Conservation (phyloP, 2,113 vertebrate species). For the Rhynchomys soricoides region DNA sequence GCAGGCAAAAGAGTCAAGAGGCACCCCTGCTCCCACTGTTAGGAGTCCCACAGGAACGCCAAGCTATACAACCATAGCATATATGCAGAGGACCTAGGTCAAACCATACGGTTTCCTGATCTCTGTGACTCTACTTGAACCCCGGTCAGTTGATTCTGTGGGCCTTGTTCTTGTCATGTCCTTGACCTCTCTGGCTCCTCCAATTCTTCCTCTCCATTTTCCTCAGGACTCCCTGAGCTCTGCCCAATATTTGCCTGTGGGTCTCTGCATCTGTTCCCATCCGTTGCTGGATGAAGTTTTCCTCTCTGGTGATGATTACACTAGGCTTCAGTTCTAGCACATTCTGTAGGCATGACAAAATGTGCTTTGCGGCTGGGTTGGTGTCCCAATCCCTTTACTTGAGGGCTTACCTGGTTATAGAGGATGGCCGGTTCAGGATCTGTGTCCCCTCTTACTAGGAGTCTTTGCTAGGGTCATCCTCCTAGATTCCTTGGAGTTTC, state of each 20-base stretch:
- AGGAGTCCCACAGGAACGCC: not conserved
- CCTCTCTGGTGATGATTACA: not conserved
- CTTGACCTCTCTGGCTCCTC: not conserved
- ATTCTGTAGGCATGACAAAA: not conserved
- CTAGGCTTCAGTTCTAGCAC: rapidly evolving
- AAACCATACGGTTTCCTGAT: not conserved
- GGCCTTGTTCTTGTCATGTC: not conserved
- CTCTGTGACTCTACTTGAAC: not conserved
- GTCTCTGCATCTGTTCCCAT: not conserved
- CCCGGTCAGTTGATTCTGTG: not conserved
- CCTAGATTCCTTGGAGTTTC: not conserved
- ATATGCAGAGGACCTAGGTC: no score
- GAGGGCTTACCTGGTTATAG: not conserved
- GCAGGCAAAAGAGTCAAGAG: not conserved
- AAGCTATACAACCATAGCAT: not conserved
- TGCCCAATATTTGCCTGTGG: not conserved
- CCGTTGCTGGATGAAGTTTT: not conserved
- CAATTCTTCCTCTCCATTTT: not conserved
- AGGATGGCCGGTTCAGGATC: not conserved
- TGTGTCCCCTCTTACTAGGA: not conserved
- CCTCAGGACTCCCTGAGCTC: not conserved
- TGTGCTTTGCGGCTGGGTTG: not conserved
- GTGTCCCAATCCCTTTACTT: not conserved
- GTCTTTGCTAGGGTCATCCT: not conserved
- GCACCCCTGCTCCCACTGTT: not conserved